Evolutionary conservation across 2,888 invertebrate genomes (phyloP).

Genomic region (Zeuzera pyrina): DNA sequence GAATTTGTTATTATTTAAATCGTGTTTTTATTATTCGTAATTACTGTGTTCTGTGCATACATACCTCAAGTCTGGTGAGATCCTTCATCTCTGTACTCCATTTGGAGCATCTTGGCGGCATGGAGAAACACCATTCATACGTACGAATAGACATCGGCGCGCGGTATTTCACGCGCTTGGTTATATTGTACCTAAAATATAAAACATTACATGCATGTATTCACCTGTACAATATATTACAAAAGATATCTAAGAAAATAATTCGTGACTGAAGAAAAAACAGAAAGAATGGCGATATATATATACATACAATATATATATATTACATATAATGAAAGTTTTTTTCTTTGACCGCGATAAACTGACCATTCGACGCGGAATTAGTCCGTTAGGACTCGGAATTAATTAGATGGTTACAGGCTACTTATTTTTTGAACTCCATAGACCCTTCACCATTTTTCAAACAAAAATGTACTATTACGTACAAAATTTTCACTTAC

Average conservation of each 20-base stretch:
- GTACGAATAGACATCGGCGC: slow-evolving; percentile 80
- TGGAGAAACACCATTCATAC: slow-evolving; percentile 84
- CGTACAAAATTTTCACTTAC: no score
- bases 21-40: no score
- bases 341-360: background rate
- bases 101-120: slow-evolving; percentile 86
- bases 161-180: slow-evolving; percentile 73
- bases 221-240: background rate
- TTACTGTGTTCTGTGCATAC: no score
- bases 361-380: no score
- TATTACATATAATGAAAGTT: background rate
- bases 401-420: no score
- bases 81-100: slow-evolving; percentile 80
- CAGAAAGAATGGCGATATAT: background rate
- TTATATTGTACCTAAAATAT: slow-evolving; percentile 78
- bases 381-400: no score
- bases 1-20: no score
- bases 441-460: no score
- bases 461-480: no score
- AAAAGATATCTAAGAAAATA: background rate
- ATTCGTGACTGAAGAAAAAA: background rate
- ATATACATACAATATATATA: background rate
- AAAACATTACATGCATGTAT: slow-evolving; percentile 2
- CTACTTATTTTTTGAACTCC: no score
- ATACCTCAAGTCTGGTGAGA: slow-evolving; percentile 80